Percentiles rank a stretch among this genome's conserved stretches.
These are phyloP conservation scores for Apamea epomidion DNA, from an alignment of 2,888 invertebrate species.

Conservation along the genomic window DNA sequence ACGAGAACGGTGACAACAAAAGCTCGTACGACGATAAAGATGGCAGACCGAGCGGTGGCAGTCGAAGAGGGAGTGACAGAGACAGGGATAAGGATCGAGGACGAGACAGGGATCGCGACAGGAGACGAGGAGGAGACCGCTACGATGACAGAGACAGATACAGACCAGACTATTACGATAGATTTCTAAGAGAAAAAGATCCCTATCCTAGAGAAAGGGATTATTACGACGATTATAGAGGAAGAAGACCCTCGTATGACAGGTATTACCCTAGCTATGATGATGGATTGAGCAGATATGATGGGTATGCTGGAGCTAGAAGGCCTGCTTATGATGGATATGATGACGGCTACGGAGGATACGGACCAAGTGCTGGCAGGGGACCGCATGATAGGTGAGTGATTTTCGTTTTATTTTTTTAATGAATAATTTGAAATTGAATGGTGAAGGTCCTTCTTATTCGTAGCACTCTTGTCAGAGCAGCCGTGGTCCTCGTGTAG, in stretches of 20 bases:
- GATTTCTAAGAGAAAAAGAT: constrained; percentile 84
- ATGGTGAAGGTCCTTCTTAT: background rate
- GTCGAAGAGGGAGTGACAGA: constrained; percentile 76
- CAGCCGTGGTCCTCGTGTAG: no score
- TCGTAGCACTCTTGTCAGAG: no score
- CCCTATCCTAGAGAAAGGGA: constrained; percentile 80
- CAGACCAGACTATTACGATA: constrained; percentile 85
- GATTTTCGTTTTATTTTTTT: background rate
- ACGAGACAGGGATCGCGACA: constrained; percentile 75
- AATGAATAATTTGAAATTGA: background rate
- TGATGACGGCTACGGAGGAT: constrained; percentile 83
- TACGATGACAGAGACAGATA: constrained; percentile 85
- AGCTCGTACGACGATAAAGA: constrained; percentile 77
- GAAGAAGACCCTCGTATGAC: constrained; percentile 80
- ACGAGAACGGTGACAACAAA: constrained; percentile 80
- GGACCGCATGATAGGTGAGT: constrained; percentile 89
- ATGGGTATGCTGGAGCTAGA: constrained; percentile 69
- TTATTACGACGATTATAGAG: constrained; percentile 81
- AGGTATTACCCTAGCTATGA: constrained; percentile 79
- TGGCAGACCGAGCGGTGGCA: constrained; percentile 72
- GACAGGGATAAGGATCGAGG: constrained; percentile 76
- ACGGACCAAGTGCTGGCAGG: constrained; percentile 78
- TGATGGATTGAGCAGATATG: constrained; percentile 69
- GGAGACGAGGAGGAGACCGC: constrained; percentile 67
- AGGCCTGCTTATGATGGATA: constrained; percentile 79